A percentile compares a stretch with the other conserved stretches of the same genome.
Conservation (phyloP, 1,140 invertebrate species). For the Lepidurus couesii region DNA sequence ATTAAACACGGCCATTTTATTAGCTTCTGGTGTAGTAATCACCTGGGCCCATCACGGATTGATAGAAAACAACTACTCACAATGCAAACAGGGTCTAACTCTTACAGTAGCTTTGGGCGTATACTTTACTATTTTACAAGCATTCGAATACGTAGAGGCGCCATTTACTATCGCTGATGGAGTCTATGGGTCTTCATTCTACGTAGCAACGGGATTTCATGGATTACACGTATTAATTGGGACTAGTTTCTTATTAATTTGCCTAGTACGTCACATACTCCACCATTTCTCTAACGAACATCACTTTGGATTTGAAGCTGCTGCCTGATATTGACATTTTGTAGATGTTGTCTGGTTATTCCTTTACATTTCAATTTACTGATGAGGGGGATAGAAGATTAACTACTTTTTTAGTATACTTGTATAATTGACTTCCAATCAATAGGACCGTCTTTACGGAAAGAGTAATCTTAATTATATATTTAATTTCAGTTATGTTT, state of each 20-base stretch:
- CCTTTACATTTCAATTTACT: constrained; percentile 60
- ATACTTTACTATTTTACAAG: constrained; percentile 49
- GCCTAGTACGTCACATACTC: constrained; percentile 49
- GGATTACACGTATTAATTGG: constrained; percentile 65
- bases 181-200: constrained; percentile 61
- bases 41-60: constrained; percentile 54
- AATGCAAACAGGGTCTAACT: constrained; percentile 46
- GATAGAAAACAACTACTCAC: constrained; percentile 49
- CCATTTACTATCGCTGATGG: constrained; percentile 54
- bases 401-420: constrained; percentile 57
- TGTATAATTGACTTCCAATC: constrained; percentile 64
- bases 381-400: constrained; percentile 52
- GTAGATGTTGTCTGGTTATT: constrained; percentile 67
- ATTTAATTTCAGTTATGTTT: constrained; percentile 44
- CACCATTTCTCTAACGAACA: constrained; percentile 55
- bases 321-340: constrained; percentile 68
- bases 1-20: constrained; percentile 56
- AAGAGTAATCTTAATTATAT: constrained; percentile 48
- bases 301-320: constrained; percentile 63
- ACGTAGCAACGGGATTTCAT: constrained; percentile 65
- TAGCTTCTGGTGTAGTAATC: constrained; percentile 52
- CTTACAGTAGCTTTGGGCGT: constrained; percentile 53
- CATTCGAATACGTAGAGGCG: constrained; percentile 46
- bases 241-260: constrained; percentile 55
- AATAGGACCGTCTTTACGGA: constrained; percentile 51